Percentiles rank a stretch among this genome's conserved stretches.
phyloP scores from a whole-genome alignment of 2,888 invertebrate species.

The Lydus trimaculatus region DNA sequence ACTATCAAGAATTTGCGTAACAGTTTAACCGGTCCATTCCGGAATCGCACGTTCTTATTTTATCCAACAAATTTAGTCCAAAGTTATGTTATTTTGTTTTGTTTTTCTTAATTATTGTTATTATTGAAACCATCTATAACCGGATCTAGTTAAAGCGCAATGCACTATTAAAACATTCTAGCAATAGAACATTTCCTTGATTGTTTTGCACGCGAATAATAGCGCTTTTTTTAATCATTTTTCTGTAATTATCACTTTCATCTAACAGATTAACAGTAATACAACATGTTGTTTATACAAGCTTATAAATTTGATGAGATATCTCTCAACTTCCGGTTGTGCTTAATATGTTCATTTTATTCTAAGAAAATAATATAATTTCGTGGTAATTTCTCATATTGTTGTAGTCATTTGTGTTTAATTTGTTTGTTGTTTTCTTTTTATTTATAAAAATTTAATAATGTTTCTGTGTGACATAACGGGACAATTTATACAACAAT shows the following conservation, averaged over 20 bases:
- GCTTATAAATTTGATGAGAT: neutral
- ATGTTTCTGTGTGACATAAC: conserved; percentile 46
- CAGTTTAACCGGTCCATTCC: too few relatives aligned
- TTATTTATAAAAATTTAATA: neutral
- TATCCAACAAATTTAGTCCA: too few relatives aligned
- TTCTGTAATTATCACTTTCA: conserved; percentile 5
- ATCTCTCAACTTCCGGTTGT: neutral
- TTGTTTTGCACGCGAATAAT: neutral
- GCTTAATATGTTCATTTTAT: neutral
- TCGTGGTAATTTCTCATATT: neutral
- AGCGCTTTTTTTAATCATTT: neutral
- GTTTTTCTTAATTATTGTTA: too few relatives aligned
- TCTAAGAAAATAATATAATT: neutral
- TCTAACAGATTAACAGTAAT: neutral
- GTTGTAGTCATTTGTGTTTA: neutral
- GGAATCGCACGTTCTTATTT: too few relatives aligned
- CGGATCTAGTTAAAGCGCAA: neutral
- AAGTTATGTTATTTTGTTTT: too few relatives aligned
- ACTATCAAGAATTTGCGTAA: too few relatives aligned
- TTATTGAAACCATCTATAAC: too few relatives aligned
- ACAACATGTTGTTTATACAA: neutral
- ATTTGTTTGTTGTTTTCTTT: neutral
- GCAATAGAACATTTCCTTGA: neutral
- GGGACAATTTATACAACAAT: conserved; percentile 36
- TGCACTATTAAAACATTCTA: neutral